Conservation (phyloP, 30 jellyfish, hydroid and myxozoan species). For the Chrysaora quinquecirrha region DNA sequence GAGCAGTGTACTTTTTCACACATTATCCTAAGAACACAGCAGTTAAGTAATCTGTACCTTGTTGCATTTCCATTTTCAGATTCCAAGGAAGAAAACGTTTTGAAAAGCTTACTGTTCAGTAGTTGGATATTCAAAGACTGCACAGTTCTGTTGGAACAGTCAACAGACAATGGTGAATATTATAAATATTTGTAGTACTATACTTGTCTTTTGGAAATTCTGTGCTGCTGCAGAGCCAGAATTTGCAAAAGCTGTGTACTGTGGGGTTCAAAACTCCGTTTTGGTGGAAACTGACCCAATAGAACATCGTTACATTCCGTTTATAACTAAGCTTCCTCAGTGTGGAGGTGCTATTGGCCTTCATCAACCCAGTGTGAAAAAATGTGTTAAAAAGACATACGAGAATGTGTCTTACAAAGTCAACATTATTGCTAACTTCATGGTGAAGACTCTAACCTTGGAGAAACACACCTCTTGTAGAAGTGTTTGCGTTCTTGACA, state of each 20-base stretch:
- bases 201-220: too few species aligned
- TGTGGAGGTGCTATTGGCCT: slow-evolving; percentile 33
- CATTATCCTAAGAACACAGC: too few species aligned
- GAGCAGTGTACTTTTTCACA: too few species aligned
- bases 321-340: slow-evolving; percentile 29
- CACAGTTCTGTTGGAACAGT: too few species aligned
- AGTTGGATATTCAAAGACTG: too few species aligned
- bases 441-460: background rate
- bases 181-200: too few species aligned
- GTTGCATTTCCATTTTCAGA: too few species aligned
- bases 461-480: slow-evolving; percentile 18
- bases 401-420: slow-evolving; percentile 10
- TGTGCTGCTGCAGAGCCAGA: background rate
- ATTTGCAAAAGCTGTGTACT: background rate
- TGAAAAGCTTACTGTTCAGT: too few species aligned
- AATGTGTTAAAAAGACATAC: slow-evolving; percentile 20
- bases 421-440: background rate
- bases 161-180: too few species aligned
- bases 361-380: slow-evolving; percentile 13
- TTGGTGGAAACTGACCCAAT: slow-evolving; percentile 47
- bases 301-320: slow-evolving; percentile 35
- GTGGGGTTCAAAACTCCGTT: slow-evolving; percentile 17
- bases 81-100: too few species aligned
- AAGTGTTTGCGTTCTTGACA: slow-evolving; percentile 16
- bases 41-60: too few species aligned